These are phyloP conservation scores for Hermatobates lingyangjiaoensis DNA, from an alignment of 1,140 invertebrate genomes.

Conservation along the genomic window DNA sequence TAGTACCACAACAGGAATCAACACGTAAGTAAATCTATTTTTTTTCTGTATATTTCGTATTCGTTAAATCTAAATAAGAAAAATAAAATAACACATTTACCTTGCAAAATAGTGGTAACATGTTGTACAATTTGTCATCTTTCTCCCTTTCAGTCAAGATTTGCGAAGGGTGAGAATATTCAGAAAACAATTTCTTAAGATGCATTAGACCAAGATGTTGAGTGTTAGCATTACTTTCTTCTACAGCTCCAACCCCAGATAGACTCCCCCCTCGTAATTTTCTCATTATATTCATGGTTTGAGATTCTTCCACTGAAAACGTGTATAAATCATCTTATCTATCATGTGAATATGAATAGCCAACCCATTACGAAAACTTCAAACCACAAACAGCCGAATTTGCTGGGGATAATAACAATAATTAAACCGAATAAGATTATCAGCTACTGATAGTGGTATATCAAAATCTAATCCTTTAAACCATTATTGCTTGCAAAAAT, in stretches of 20 bases:
- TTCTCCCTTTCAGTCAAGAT: constrained; percentile 61
- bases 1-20: no score
- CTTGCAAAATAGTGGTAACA: constrained; percentile 95
- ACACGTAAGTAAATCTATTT: no score
- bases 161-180: constrained; percentile 73
- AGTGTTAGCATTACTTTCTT: constrained; percentile 33
- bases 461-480: no score
- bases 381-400: no score
- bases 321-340: background rate
- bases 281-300: constrained; percentile 65
- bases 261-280: constrained; percentile 47
- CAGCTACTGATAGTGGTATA: no score
- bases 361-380: no score
- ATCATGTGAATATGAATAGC: no score
- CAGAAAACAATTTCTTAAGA: constrained; percentile 85
- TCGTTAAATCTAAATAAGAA: no score
- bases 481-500: no score
- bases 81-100: constrained; percentile 30
- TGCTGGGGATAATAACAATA: no score
- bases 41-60: no score
- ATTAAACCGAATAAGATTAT: no score
- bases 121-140: constrained; percentile 90
- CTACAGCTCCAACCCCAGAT: constrained; percentile 26
- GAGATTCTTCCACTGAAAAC: background rate
- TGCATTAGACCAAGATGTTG: constrained; percentile 83